phyloP scores from a whole-genome alignment of 2,113 vertebrate genomes.

The Istiophorus platypterus region DNA sequence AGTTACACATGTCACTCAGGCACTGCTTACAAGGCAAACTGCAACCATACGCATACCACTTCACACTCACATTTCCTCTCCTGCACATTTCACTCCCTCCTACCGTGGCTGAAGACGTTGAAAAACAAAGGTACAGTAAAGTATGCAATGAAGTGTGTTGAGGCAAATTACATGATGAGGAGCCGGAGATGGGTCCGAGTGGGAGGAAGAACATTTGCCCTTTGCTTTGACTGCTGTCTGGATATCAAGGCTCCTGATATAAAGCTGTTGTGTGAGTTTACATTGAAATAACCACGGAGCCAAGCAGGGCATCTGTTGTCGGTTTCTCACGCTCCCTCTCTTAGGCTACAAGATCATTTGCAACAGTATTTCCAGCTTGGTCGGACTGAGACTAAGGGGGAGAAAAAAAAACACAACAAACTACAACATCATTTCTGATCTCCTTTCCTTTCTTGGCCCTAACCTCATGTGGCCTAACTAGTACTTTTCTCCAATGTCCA shows the following conservation, averaged over 20 bases:
- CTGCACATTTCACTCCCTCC: slow-evolving; percentile 28
- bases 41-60: slow-evolving; percentile 32
- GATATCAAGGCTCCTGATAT: slow-evolving; percentile 1
- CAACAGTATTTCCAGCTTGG: slow-evolving; percentile 7
- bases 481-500: slow-evolving; percentile 59
- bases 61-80: slow-evolving; percentile 28
- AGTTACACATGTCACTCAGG: slow-evolving; percentile 66
- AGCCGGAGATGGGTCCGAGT: slow-evolving; percentile 27
- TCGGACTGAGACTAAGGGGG: neutral
- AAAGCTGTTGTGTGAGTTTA: slow-evolving; percentile 21
- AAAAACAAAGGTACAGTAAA: slow-evolving; percentile 16
- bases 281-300: slow-evolving; percentile 16
- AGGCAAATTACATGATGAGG: slow-evolving; percentile 29
- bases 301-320: neutral
- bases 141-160: neutral
- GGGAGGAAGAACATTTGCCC: slow-evolving; percentile 51
- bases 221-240: slow-evolving; percentile 37
- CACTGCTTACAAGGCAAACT: slow-evolving; percentile 65
- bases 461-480: slow-evolving; percentile 34
- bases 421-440: slow-evolving; percentile 13
- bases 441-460: slow-evolving; percentile 8
- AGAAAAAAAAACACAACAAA: neutral
- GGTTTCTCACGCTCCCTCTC: slow-evolving; percentile 15
- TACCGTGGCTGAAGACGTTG: slow-evolving; percentile 3
- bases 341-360: slow-evolving; percentile 12